phyloP scores from a whole-genome alignment of 2,888 invertebrate species.

The Sinelater perroti region DNA sequence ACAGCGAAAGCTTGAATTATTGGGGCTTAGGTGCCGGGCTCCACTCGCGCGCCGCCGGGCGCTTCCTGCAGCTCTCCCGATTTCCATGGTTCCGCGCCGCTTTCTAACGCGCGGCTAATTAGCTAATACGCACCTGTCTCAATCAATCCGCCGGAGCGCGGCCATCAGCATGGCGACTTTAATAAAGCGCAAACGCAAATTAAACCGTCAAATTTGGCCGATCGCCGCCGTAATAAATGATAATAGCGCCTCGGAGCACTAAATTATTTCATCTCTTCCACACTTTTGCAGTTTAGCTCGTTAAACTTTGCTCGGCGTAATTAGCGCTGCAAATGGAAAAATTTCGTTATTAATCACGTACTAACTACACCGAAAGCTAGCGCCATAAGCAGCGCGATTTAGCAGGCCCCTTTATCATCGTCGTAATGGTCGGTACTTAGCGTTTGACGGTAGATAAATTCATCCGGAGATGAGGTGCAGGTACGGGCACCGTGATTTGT shows the following conservation, averaged over 20 bases:
- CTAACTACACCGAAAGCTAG: conserved; percentile 36
- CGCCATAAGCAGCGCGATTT: conserved; percentile 44
- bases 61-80: too few relatives aligned
- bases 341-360: conserved; percentile 41
- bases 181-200: conserved; percentile 23
- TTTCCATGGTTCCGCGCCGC: too few relatives aligned
- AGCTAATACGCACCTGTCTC: conserved; percentile 10
- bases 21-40: conserved; percentile 8
- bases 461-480: conserved; percentile 49
- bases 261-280: conserved; percentile 25
- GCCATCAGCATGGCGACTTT: too few relatives aligned
- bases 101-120: neutral
- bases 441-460: conserved; percentile 54
- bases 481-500: conserved; percentile 46
- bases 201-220: conserved; percentile 27
- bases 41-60: too few relatives aligned
- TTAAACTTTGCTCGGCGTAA: conserved; percentile 42
- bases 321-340: conserved; percentile 42
- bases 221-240: conserved; percentile 27
- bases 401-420: conserved; percentile 43
- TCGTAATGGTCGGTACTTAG: conserved; percentile 47
- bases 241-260: conserved; percentile 24
- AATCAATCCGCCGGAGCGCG: conserved; percentile 6
- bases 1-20: conserved; percentile 18
- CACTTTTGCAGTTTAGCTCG: conserved; percentile 25